Evolutionary conservation across 2,113 vertebrate species (phyloP), one percentile per base, ranked within the genome.

Genomic region (Mirza zaza): DNA sequence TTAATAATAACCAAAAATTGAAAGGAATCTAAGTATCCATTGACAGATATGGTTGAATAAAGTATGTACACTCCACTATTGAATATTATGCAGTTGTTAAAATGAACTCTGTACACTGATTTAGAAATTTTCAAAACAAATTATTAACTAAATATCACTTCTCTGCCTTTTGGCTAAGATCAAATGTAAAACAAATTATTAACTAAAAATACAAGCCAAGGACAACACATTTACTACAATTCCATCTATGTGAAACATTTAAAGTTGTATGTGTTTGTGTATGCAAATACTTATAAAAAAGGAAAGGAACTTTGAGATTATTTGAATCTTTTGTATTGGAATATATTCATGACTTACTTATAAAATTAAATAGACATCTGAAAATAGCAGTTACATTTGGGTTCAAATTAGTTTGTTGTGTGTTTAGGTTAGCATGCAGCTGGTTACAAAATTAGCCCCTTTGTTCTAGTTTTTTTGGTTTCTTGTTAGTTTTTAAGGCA

Each of bases 401-500:
- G 67, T 97, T 94, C 95, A 93, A 1, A 81, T 88, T 42, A 61
- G 77, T 70, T 97, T 27, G 67, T 71, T 90, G 48, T 57, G 39
- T 95, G 4, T 85, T 91, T 97, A 70, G 5, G 81, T 91, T 97
- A 70, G 39, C 59, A 79, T 84, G 86, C 52, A 63, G 67, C 63
- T 92, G 50, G 70, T n/a, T 71, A 85, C 61, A 77, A 95, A 94
- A 92, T 88, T 83, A 68, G 45, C 75, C 29, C 90, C 67, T 85
- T 94, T 84, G 55, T 90, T 94, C 67, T 73, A 89, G 29, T 81
- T 94, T 34, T 84, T 95, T 86, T 91, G 50, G 32, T 70, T 92
- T 87, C 68, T 94, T 77, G 21, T 87, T 59, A 94, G 70, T 96
- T 94, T 93, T 97, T 90, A 94, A 96, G 73, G 81, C 76, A 97